Percentiles rank a stretch among this genome's conserved stretches.
Evolutionary conservation across 2,113 vertebrate species (phyloP).

Genomic region (Colistium nudipinnis): DNA sequence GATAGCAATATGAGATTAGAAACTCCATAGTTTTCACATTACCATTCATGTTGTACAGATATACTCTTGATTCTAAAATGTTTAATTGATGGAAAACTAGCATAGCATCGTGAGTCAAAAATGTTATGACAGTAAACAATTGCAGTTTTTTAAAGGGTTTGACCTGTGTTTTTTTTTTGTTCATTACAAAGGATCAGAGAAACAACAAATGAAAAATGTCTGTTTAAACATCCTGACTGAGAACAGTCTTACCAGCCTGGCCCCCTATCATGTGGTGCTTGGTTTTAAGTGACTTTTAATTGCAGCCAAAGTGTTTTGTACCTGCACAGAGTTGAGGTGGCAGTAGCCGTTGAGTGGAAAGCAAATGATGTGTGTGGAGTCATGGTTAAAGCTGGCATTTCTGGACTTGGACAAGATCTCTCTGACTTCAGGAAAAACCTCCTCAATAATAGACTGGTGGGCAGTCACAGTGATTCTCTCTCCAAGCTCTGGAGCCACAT

Average conservation of each 20-base stretch:
- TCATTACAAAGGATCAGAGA: too few relatives aligned
- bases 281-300: neutral
- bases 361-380: constrained; percentile 88
- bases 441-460: constrained; percentile 88
- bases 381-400: constrained; percentile 80
- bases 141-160: too few relatives aligned
- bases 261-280: neutral
- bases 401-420: constrained; percentile 89
- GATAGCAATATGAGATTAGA: too few relatives aligned
- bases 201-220: too few relatives aligned
- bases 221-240: neutral
- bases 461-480: constrained; percentile 92
- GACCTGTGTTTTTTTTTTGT: too few relatives aligned
- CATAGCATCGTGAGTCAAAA: too few relatives aligned
- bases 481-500: constrained; percentile 89
- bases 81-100: neutral
- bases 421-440: constrained; percentile 92
- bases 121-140: too few relatives aligned
- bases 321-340: constrained; percentile 79
- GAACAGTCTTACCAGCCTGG: too few relatives aligned
- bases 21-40: too few relatives aligned
- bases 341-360: constrained; percentile 94
- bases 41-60: too few relatives aligned
- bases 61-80: neutral
- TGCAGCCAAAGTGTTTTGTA: constrained; percentile 16